A percentile compares a stretch with the other conserved stretches of the same genome.
Evolutionary conservation across 2,888 invertebrate genomes (phyloP).

Genomic region (Julus scanicus): DNA sequence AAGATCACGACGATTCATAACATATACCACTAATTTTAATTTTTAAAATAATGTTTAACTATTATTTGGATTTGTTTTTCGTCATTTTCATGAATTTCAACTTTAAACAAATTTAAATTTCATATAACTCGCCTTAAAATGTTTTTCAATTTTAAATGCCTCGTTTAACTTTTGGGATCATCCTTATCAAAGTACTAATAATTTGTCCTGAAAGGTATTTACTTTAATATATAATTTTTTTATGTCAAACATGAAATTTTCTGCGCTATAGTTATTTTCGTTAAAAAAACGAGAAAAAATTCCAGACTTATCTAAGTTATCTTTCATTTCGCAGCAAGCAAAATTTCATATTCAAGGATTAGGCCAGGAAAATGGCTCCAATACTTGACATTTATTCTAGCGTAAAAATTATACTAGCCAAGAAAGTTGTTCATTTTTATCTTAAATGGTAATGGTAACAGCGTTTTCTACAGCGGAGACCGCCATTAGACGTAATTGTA

Average conservation of each 20-base stretch:
- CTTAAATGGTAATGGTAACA: not conserved
- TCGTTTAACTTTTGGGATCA: too few relatives aligned
- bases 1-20: too few relatives aligned
- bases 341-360: slow-evolving; percentile 14
- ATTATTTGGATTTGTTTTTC: too few relatives aligned
- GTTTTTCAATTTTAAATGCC: too few relatives aligned
- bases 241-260: not conserved
- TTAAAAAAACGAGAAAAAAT: not conserved
- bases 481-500: slow-evolving; percentile 22
- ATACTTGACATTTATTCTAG: slow-evolving; percentile 21
- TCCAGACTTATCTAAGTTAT: not conserved
- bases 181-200: not conserved
- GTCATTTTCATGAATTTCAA: too few relatives aligned
- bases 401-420: slow-evolving; percentile 2
- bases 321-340: not conserved
- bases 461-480: not conserved
- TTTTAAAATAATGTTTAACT: too few relatives aligned
- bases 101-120: too few relatives aligned
- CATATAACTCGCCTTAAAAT: too few relatives aligned
- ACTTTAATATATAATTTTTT: not conserved
- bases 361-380: not conserved
- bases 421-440: slow-evolving; percentile 6
- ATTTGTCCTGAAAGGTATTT: not conserved
- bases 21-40: too few relatives aligned
- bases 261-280: not conserved